These are phyloP conservation scores for Patella ulyssiponensis DNA, from an alignment of 2,888 invertebrate species.

Conservation along the genomic window DNA sequence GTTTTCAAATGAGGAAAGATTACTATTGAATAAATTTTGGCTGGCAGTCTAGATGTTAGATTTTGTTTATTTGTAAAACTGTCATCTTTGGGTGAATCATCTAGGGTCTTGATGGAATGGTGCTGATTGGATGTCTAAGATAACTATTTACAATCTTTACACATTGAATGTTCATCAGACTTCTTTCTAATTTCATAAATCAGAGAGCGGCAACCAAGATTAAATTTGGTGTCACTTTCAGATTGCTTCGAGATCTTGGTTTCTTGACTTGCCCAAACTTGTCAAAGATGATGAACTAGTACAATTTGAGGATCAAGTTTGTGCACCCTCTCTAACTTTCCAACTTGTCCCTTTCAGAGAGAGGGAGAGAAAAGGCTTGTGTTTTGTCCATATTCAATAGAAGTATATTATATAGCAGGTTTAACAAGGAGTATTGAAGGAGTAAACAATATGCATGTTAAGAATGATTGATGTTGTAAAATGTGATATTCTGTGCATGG, in stretches of 20 bases:
- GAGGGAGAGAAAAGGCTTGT: too few relatives aligned
- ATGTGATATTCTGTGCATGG: too few relatives aligned
- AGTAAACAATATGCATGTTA: too few relatives aligned
- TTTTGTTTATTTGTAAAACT: conserved; percentile 18
- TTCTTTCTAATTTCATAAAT: conserved; percentile 34
- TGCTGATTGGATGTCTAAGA: conserved; percentile 8
- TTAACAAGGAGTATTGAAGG: too few relatives aligned
- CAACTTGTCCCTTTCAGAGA: too few relatives aligned
- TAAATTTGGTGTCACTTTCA: conserved; percentile 32
- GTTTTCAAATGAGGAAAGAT: conserved; percentile 13
- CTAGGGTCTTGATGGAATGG: conserved; percentile 1
- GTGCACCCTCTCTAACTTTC: too few relatives aligned
- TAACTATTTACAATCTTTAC: conserved; percentile 25
- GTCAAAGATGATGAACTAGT: too few relatives aligned
- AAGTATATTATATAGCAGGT: too few relatives aligned
- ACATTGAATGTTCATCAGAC: conserved; percentile 13
- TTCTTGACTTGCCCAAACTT: too few relatives aligned
- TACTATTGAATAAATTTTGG: conserved; percentile 21
- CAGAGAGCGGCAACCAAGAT: conserved; percentile 31
- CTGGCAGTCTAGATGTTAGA: conserved; percentile 17
- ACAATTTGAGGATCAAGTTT: too few relatives aligned
- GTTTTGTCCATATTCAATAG: too few relatives aligned
- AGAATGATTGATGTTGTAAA: too few relatives aligned
- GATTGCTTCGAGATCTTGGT: background rate
- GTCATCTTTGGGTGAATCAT: conserved; percentile 21